phyloP scores from a whole-genome alignment of 2,888 invertebrate genomes.

The Pyrrhia umbra region DNA sequence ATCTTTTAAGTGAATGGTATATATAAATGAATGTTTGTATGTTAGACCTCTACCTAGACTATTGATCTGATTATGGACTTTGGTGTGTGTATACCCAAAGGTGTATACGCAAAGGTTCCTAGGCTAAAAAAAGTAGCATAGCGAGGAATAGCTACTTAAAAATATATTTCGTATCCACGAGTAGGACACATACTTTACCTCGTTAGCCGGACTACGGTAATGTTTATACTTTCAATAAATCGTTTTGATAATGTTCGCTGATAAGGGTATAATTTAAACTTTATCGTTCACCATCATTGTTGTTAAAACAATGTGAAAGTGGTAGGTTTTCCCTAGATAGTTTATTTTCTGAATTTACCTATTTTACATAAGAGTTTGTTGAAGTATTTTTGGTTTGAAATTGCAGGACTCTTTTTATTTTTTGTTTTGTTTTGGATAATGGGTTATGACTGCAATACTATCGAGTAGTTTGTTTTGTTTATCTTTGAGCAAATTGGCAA shows the following conservation, averaged over 20 bases:
- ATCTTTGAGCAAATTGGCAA: not conserved
- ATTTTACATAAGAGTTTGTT: constrained; percentile 14
- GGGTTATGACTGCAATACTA: no score
- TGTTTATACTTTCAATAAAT: constrained; percentile 48
- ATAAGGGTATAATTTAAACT: constrained; percentile 51
- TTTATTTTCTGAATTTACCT: constrained; percentile 7
- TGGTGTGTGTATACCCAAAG: no score
- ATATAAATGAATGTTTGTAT: no score
- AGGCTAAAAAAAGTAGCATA: no score
- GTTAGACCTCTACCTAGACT: no score
- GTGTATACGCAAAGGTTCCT: no score
- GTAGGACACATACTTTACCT: not conserved
- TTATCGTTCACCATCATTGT: constrained; percentile 37
- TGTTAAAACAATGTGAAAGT: constrained; percentile 35
- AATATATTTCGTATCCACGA: constrained; percentile 5
- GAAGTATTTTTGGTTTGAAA: constrained; percentile 1
- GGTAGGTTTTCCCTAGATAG: constrained; percentile 14
- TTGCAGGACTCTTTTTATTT: constrained; percentile 1
- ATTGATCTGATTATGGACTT: no score
- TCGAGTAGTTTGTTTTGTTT: no score
- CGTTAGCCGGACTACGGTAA: constrained; percentile 15
- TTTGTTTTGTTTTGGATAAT: not conserved
- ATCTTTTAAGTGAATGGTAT: no score
- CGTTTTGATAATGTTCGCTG: constrained; percentile 46
- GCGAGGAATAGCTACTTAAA: no score